phyloP scores from a whole-genome alignment of 2,797 vertebrate species.

The Rhabdomys pumilio region DNA sequence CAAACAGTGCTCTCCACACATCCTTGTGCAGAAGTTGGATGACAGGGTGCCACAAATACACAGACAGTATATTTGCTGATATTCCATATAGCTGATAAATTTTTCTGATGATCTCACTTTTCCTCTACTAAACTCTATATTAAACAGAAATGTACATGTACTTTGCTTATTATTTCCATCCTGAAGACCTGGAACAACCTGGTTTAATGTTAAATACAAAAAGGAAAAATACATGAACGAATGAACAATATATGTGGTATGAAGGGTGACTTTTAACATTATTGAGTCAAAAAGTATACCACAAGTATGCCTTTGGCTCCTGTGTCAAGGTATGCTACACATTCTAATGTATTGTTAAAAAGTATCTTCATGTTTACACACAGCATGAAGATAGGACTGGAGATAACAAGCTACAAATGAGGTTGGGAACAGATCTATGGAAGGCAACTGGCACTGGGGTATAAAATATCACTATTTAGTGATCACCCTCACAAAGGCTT shows the following conservation, averaged over 20 bases:
- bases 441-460: rapidly evolving
- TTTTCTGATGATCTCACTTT: not conserved
- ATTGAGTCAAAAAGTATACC: not conserved
- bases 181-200: not conserved
- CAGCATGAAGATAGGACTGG: rapidly evolving
- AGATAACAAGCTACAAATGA: rapidly evolving
- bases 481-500: rapidly evolving
- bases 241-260: rapidly evolving
- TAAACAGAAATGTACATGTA: not conserved
- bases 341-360: rapidly evolving
- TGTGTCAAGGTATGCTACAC: too few relatives aligned
- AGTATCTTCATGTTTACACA: rapidly evolving
- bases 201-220: not conserved
- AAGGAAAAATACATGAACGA: not conserved
- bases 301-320: rapidly evolving
- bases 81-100: not conserved
- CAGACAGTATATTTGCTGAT: rapidly evolving
- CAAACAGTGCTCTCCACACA: rapidly evolving
- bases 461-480: rapidly evolving
- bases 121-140: not conserved
- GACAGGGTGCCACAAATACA: not conserved
- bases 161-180: not conserved
- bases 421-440: rapidly evolving
- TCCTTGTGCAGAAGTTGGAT: rapidly evolving
- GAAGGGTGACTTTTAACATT: not conserved